These are phyloP conservation scores for Tribolium castaneum DNA, from an alignment of 1,140 invertebrate species.

Conservation along the genomic window DNA sequence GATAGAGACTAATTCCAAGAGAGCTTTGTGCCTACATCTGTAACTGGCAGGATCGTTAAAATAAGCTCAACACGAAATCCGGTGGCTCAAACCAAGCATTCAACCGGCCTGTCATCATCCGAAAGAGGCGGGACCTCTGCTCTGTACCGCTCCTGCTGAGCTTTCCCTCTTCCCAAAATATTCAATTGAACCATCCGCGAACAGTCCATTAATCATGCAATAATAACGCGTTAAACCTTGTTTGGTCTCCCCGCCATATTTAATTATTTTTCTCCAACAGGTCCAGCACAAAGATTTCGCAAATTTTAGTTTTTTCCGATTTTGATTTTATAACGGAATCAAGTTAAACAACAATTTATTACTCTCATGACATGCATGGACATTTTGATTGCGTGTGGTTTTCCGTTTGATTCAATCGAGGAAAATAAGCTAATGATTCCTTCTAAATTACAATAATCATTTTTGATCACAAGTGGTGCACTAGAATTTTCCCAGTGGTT, in stretches of 20 bases:
- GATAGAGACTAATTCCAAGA: conserved; percentile 53
- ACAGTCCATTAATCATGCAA: conserved; percentile 26
- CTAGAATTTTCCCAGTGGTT: too few relatives aligned
- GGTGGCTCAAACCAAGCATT: conserved; percentile 37
- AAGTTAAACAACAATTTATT: too few relatives aligned
- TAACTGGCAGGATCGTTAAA: conserved; percentile 56
- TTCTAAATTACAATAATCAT: not conserved
- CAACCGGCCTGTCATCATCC: conserved; percentile 32
- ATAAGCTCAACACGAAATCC: conserved; percentile 53
- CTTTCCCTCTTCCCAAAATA: conserved; percentile 16
- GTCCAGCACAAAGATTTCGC: not conserved
- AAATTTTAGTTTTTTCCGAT: too few relatives aligned
- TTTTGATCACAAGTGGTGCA: too few relatives aligned
- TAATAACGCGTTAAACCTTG: conserved; percentile 29
- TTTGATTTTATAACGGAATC: too few relatives aligned
- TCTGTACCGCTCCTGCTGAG: conserved; percentile 1
- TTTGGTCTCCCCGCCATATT: conserved; percentile 15
- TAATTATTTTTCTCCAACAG: conserved; percentile 9
- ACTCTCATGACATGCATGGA: not conserved
- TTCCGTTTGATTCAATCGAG: not conserved
- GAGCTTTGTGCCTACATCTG: conserved; percentile 51
- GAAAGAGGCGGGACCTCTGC: conserved; percentile 18
- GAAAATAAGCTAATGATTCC: not conserved
- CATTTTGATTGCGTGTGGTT: not conserved
- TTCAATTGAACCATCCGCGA: conserved; percentile 33